Evolutionary conservation across 2,113 vertebrate genomes (phyloP), one percentile per base, ranked within the genome.

Genomic region (Probosciger aterrimus): DNA sequence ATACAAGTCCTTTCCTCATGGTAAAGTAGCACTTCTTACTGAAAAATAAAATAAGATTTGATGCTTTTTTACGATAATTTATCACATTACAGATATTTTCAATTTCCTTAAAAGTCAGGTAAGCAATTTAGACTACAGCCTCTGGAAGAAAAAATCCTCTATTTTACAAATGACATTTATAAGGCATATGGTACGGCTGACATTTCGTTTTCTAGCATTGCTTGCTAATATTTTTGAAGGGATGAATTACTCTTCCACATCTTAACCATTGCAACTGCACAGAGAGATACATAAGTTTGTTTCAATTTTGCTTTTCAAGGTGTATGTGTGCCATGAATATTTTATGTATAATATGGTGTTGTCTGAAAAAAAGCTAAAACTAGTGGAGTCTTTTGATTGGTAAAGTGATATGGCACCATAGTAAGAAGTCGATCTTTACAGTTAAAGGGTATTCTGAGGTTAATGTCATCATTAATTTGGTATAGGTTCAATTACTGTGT

Each of bases 171-270:
- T 86, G 14, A 80, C 52, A 84, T 93, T 96, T 93, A 68, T 84
- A 69, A 39, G 27, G 33, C 47, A 84, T 67, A 88, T 60, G 41
- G 60, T 53, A 31, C 46, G 73, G 57, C 15, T 92, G 82, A 82
- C 74, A 93, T 95, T 94, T 92, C 20, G 70, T 88, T 95, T 83
- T 80, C 71, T 50, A 88, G 67, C 47, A 68, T 57, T 88, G 52
- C 39, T 65, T 69, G n/a, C 3, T 81, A 84, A 76, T 96, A 84
- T 93, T 92, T 96, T 94, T 71, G 52, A 69, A 92, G 12, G 35
- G 22, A 44, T 57, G 24, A 93, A 88, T 96, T 96, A 92, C 52
- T 88, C 55, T 88, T 94, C 35, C 24, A 60, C 39, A 52, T 59
- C 49, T 95, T 68, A 86, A 52, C 55, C 50, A 71, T 24, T 90